A percentile compares a stretch with the other conserved stretches of the same genome.
Conservation (phyloP, 2,797 vertebrate species). For the Chromobotia macracanthus region DNA sequence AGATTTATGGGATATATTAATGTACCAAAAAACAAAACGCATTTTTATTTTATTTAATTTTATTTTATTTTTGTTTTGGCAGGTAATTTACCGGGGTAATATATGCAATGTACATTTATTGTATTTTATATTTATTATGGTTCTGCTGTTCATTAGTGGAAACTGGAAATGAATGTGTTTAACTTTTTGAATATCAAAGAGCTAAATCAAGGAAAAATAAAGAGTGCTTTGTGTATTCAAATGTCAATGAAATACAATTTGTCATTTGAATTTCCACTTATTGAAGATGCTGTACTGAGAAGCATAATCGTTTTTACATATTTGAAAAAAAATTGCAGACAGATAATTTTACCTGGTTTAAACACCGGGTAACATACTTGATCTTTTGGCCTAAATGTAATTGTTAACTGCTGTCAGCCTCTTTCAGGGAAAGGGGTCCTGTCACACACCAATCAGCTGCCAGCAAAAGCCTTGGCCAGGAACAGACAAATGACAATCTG, state of each 20-base stretch:
- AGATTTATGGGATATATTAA: background rate
- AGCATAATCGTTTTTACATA: background rate
- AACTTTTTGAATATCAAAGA: background rate
- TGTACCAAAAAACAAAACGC: background rate
- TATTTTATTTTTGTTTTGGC: background rate
- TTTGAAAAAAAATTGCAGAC: background rate
- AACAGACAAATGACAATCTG: slow-evolving; percentile 62
- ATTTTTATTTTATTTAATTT: too few species aligned
- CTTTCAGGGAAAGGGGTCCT: slow-evolving; percentile 16
- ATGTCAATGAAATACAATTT: background rate
- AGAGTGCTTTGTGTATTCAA: background rate
- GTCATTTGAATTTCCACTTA: background rate
- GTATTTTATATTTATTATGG: background rate
- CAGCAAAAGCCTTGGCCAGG: slow-evolving; percentile 49
- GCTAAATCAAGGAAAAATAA: background rate
- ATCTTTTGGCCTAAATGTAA: slow-evolving; percentile 33
- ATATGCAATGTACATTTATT: slow-evolving; percentile 7
- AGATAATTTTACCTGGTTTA: background rate
- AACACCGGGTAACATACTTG: slow-evolving; percentile 18
- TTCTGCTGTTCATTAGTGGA: background rate
- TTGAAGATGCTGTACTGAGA: background rate
- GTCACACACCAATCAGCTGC: slow-evolving; percentile 21
- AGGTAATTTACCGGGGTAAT: background rate
- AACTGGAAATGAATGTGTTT: too few species aligned
- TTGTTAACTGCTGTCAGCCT: slow-evolving; percentile 37